Evolutionary conservation across 2,888 invertebrate genomes (phyloP).

Genomic region (Hydrotaea cyrtoneurina): DNA sequence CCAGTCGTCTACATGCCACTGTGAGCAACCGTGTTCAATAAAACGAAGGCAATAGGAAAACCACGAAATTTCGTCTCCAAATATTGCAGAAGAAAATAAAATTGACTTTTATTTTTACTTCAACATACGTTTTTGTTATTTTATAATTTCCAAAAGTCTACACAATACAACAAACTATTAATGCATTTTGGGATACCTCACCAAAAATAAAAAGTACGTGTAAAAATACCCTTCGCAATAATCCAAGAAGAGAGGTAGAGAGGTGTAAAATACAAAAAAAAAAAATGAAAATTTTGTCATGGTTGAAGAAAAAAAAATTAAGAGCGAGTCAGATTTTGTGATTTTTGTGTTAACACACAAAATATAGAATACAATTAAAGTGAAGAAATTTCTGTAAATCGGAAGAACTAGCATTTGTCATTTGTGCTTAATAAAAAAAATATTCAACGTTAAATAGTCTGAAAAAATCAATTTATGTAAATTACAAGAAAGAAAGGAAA

Average conservation of each 20-base stretch:
- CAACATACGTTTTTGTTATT: slow-evolving; percentile 66
- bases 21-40: slow-evolving; percentile 45
- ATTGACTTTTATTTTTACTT: slow-evolving; percentile 64
- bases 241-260: slow-evolving; percentile 30
- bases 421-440: slow-evolving; percentile 19
- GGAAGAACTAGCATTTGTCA: background rate
- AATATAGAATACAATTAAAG: background rate
- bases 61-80: slow-evolving; percentile 65
- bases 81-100: slow-evolving; percentile 57
- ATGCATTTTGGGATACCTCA: slow-evolving; percentile 49
- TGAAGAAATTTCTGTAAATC: slow-evolving; percentile 5
- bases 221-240: slow-evolving; percentile 9
- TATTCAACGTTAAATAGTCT: no score
- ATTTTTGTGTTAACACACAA: no score
- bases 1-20: background rate
- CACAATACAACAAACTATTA: slow-evolving; percentile 42
- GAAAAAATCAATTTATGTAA: slow-evolving; percentile 47
- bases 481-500: slow-evolving; percentile 36
- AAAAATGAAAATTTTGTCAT: slow-evolving; percentile 66
- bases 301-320: slow-evolving; percentile 47
- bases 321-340: background rate
- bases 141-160: slow-evolving; percentile 57
- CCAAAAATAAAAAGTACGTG: slow-evolving; percentile 58
- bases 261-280: slow-evolving; percentile 48
- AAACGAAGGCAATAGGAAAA: slow-evolving; percentile 57